A percentile compares a stretch with the other conserved stretches of the same genome.
Conservation (phyloP, 2,888 invertebrate genomes). For the Calephelis perditalis region DNA sequence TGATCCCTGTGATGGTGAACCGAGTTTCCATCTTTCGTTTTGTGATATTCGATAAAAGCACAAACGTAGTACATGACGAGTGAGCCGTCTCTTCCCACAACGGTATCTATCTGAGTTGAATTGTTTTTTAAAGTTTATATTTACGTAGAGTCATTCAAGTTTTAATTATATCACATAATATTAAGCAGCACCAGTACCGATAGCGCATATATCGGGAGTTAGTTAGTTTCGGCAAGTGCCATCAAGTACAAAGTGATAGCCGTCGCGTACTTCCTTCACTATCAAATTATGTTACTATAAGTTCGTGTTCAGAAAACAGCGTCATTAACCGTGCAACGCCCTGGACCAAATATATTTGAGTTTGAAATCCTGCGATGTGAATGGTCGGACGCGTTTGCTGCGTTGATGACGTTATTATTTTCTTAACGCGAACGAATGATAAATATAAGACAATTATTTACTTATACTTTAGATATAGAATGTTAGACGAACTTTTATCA, state of each 20-base stretch:
- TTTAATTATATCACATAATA: not conserved
- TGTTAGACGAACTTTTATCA: slow-evolving; percentile 50
- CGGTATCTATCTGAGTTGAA: not conserved
- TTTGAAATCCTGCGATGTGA: no score
- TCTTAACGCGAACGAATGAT: slow-evolving; percentile 20
- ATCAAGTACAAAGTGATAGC: slow-evolving; percentile 12
- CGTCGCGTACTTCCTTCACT: slow-evolving; percentile 10
- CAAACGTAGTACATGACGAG: no score
- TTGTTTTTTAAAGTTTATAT: slow-evolving; percentile 12
- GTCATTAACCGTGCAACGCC: no score
- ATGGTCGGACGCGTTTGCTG: no score
- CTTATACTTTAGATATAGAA: slow-evolving; percentile 34
- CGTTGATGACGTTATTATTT: no score
- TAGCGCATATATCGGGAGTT: not conserved
- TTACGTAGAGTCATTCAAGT: slow-evolving; percentile 4
- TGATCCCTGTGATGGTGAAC: no score
- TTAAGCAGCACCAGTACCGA: slow-evolving; percentile 4
- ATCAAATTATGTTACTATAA: slow-evolving; percentile 1
- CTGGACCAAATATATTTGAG: no score
- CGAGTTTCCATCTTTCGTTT: no score
- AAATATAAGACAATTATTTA: slow-evolving; percentile 46
- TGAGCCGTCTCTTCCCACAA: not conserved
- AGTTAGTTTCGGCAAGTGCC: slow-evolving; percentile 9
- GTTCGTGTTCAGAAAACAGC: no score
- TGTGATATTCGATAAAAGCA: no score